Base-by-base conservation (phyloP, 2,797 vertebrate genomes). In the Hafferia zeledoni region DNA sequence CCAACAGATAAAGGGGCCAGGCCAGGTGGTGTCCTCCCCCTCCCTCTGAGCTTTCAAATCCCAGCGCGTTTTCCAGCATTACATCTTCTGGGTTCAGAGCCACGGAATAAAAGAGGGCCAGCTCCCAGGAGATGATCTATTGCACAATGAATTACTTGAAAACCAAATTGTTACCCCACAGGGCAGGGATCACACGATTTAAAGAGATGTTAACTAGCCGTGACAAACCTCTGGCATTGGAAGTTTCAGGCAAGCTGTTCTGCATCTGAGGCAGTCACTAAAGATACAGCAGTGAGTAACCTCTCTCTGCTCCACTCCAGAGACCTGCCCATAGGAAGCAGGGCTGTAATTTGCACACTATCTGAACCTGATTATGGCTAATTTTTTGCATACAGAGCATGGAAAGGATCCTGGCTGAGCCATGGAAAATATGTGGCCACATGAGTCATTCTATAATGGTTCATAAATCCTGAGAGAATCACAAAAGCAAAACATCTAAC, bases 371-470 rank as follows among this genome's bases (percentile, higher is more conserved):
- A 96, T 95, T 95, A 95, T 20, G 80, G 47, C 83, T 97, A 61
- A 87, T 89, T 95, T 96, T 89, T 94, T 95, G 94, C 95, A 89
- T 46, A 55, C 86, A 93, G 81, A 95, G 90, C 90, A 94, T 56
- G 95, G 95, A 94, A 94, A 94, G 81, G 95, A 96, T 95, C 90
- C 90, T 80, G 91, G 91, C 41, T 55, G 93, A 94, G 83, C 93
- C 95, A 87, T 10, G 95, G 96, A 97, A 96, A 96, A 92, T 96
- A 94, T 89, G 95, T 23, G 94, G 94, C 91, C 49, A 27, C 95
- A 93, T 96, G 95, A 97, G 94, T 97, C 93, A 96, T 87, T 65
- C 91, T 78, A 85, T 94, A 96, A 96, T 95, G 95, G 96, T 89
- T 95, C 93, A 89, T 96, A 92, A 96, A 96, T 90, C 95, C 95